Evolutionary conservation across 1,140 invertebrate species (phyloP).

Genomic region (Drosophila nebulosa): DNA sequence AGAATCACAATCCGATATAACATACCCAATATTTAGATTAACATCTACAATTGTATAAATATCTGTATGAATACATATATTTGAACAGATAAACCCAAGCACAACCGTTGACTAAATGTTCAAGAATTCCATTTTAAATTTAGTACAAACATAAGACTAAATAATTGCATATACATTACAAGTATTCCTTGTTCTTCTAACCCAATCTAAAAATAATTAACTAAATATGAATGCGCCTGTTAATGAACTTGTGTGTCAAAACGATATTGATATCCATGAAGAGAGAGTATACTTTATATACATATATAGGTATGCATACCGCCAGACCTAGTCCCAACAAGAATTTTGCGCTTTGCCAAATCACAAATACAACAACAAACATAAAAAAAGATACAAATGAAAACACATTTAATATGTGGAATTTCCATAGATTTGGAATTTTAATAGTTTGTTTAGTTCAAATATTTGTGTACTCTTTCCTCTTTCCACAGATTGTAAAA

Average conservation of each 20-base stretch:
- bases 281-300: slow-evolving; percentile 31
- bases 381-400: background rate
- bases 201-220: slow-evolving; percentile 25
- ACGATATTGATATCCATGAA: slow-evolving; percentile 15
- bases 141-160: slow-evolving; percentile 71
- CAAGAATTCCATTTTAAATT: slow-evolving; percentile 65
- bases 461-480: slow-evolving; percentile 47
- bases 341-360: slow-evolving; percentile 56
- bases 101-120: slow-evolving; percentile 31
- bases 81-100: slow-evolving; percentile 26
- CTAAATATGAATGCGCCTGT: slow-evolving; percentile 36
- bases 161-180: slow-evolving; percentile 18
- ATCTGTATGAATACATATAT: slow-evolving; percentile 10
- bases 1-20: background rate
- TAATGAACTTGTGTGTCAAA: slow-evolving; percentile 66
- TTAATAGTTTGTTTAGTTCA: slow-evolving; percentile 34
- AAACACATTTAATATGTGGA: slow-evolving; percentile 15
- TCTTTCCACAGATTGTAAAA: background rate
- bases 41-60: slow-evolving; percentile 32
- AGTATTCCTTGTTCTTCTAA: slow-evolving; percentile 19
- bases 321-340: slow-evolving; percentile 51
- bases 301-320: slow-evolving; percentile 30
- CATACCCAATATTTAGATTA: slow-evolving; percentile 10
- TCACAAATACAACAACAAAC: background rate
- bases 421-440: background rate